These are phyloP conservation scores for Hedychridium roseum DNA, from an alignment of 2,888 invertebrate genomes.

Conservation along the genomic window DNA sequence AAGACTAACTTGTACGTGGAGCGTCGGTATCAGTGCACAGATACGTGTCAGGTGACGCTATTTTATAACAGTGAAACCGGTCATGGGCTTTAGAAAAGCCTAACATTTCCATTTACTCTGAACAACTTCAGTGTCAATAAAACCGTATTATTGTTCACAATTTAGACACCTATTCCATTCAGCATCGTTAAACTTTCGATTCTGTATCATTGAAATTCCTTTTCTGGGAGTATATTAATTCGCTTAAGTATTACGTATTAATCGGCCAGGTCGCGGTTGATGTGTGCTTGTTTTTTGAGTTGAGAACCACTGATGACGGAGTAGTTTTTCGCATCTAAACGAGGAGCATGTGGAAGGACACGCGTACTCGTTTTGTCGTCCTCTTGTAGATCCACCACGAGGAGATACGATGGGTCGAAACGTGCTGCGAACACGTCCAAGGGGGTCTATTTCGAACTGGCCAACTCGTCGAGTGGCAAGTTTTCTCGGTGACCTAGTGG, in stretches of 20 bases:
- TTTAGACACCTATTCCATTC: no score
- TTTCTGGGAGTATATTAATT: no score
- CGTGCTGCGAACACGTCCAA: slow-evolving; percentile 31
- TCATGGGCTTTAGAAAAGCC: no score
- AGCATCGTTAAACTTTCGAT: no score
- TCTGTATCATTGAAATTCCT: no score
- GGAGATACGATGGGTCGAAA: slow-evolving; percentile 21
- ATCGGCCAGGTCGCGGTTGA: no score
- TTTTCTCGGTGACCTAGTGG: slow-evolving; percentile 57
- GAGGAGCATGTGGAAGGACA: slow-evolving; percentile 14
- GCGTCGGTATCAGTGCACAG: slow-evolving; percentile 20
- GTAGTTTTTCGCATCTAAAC: slow-evolving; percentile 18
- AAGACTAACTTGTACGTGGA: slow-evolving; percentile 12
- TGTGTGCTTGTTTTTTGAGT: no score
- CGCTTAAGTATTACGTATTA: no score
- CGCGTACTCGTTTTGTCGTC: neutral
- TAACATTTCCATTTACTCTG: no score
- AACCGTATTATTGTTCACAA: no score
- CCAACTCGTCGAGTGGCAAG: slow-evolving; percentile 46
- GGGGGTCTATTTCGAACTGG: slow-evolving; percentile 42
- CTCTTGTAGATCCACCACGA: slow-evolving; percentile 12
- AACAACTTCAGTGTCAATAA: no score
- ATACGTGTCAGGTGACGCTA: slow-evolving; percentile 34
- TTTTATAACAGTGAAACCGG: slow-evolving; percentile 29
- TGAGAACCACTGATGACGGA: slow-evolving; percentile 11